Base-by-base conservation (phyloP, 2,888 invertebrate genomes). In the Caenorhabditis auriculariae region DNA sequence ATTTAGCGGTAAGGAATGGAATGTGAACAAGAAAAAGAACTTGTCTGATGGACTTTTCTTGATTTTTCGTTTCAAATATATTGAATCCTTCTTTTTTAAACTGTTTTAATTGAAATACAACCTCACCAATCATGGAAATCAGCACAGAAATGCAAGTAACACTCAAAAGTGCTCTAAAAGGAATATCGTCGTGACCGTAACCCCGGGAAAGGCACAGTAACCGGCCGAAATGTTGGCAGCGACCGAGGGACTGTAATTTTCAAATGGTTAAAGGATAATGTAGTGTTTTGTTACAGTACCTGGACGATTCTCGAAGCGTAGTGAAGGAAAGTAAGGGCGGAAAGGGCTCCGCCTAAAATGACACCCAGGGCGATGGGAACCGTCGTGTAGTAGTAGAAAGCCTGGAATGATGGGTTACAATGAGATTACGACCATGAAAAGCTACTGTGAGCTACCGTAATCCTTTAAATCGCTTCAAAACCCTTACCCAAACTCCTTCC, bases 331-430 rank as follows among this genome's bases (percentile, higher is more conserved):
- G 62, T 51, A 7, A 62, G 51, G n/a, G 52, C 63, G 2, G 63
- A 63, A 3, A 59, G 28, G 15, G 59, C 44, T 32, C 63, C 58
- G 0, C 58, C 58, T 6, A 63, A 17, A 7, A 53, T 51, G 39
- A 55, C 38, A 4, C 58, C 55, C 17, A 63, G 29, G 7, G 63
- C 58, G 49, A 63, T 51, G 1, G 58, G 58, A 7, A 59, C 52
- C 5, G 63, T 58, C 2, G 58, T 59, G 49, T 58, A 63, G 44
- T 54, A 54, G 47, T 62, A 62, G 21, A n/a, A n/a, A n/a, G n/a
- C n/a, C n/a, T n/a, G n/a, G n/a, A n/a, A n/a, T n/a, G n/a, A n/a
- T n/a, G n/a, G n/a, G n/a, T n/a, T n/a, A n/a, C n/a, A n/a, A n/a
- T n/a, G n/a, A n/a, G n/a, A n/a, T n/a, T n/a, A n/a, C n/a, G n/a